phyloP scores from a whole-genome alignment of 2,888 invertebrate genomes.

The Dolichopus griseipennis region DNA sequence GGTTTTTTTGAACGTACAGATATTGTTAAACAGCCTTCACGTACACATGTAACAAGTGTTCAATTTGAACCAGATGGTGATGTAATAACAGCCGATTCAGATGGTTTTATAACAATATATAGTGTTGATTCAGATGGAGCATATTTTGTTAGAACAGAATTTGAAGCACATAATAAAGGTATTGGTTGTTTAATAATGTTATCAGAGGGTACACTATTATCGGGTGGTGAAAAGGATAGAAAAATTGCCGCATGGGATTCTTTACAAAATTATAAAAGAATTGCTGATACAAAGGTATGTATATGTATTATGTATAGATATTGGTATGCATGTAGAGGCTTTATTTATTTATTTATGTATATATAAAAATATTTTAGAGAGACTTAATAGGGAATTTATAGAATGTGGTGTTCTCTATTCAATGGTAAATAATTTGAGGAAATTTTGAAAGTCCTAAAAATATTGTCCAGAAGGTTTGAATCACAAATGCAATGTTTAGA shows the following conservation, averaged over 20 bases:
- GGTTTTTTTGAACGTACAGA: conserved; percentile 85
- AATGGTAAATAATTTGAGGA: too few relatives aligned
- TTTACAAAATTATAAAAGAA: conserved; percentile 77
- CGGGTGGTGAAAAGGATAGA: conserved; percentile 82
- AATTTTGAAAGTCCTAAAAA: too few relatives aligned
- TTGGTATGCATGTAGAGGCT: too few relatives aligned
- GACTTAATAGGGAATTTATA: too few relatives aligned
- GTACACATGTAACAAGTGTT: conserved; percentile 75
- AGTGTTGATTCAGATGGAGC: conserved; percentile 82
- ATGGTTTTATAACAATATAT: conserved; percentile 85
- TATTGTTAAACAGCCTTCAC: conserved; percentile 79
- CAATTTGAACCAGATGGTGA: conserved; percentile 88
- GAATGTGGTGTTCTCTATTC: too few relatives aligned
- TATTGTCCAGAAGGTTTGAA: too few relatives aligned
- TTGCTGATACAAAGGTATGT: conserved; percentile 75
- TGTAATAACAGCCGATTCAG: conserved; percentile 85
- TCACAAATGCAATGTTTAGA: too few relatives aligned
- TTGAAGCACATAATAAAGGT: conserved; percentile 80
- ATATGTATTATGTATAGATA: too few relatives aligned
- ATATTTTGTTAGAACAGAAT: conserved; percentile 80
- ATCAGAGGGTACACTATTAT: conserved; percentile 80
- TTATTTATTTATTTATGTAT: too few relatives aligned
- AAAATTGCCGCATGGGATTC: conserved; percentile 91
- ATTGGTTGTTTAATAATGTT: conserved; percentile 81
- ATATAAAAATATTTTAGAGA: too few relatives aligned